Base-by-base conservation (phyloP, 2,113 vertebrate genomes). In the Sphaerodactylus townsendi region DNA sequence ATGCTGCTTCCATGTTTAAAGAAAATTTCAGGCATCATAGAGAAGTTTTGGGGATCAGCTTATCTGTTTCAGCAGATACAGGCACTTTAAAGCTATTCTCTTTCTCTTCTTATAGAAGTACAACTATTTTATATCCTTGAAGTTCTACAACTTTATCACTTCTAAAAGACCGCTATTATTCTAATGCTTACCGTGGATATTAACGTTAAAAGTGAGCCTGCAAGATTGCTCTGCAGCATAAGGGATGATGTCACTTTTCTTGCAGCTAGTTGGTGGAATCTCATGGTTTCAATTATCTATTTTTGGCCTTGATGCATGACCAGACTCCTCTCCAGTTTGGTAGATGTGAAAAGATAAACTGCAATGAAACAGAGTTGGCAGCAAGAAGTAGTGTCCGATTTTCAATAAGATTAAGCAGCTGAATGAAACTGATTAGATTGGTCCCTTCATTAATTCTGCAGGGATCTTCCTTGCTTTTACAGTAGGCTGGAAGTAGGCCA, bases 371-470 rank as follows among this genome's bases (percentile, higher is more conserved):
- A 85, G 83, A 85, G 71, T 89, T 94, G 91, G 90, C 91, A 91
- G 44, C 64, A 85, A 79, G 75, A 92, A 44, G 75, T 66, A 79
- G 33, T 92, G 65, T 77, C 91, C 86, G 88, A 72, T 92, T 90
- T 86, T 84, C 88, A 87, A 82, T 87, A 88, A 88, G 86, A 95
- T 90, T 91, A 94, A 90, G 85, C 86, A 93, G 85, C 91, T 87
- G 85, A 84, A 87, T 79, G 82, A 87, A 92, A 56, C 77, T 77
- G 90, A 93, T 92, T 93, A 92, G 85, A 74, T 66, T 81, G 86
- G 86, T 92, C 74, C 86, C 77, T 90, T 92, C 89, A 90, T 90
- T 93, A 91, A 91, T 88, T 87, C 86, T 77, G 1, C 77, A 59
- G 59, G 74, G 87, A 89, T 85, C 85, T 90, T 83, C 86, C 87